A percentile compares a stretch with the other conserved stretches of the same genome.
These are phyloP conservation scores for Neoitamus cyanurus DNA, from an alignment of 2,888 invertebrate species.

Conservation along the genomic window DNA sequence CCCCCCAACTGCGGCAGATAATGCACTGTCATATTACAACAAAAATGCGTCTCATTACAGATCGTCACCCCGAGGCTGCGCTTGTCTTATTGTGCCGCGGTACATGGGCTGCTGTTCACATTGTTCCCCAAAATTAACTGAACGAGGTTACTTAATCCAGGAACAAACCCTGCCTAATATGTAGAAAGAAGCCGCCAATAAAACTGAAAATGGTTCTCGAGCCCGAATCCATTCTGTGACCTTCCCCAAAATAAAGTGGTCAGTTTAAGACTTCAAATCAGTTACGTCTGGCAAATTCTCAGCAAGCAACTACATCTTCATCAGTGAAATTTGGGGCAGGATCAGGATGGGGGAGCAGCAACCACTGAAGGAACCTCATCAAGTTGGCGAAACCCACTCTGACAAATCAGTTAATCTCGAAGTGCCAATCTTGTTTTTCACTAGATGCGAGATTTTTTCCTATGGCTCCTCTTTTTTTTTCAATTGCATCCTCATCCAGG, in stretches of 20 bases:
- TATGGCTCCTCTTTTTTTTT: background rate
- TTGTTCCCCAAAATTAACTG: background rate
- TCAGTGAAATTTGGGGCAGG: background rate
- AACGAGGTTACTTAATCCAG: background rate
- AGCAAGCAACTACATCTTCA: background rate
- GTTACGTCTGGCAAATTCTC: background rate
- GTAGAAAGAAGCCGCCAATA: background rate
- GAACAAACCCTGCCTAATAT: background rate
- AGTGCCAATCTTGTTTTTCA: conserved; percentile 23
- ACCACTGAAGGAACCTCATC: background rate
- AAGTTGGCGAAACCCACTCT: background rate
- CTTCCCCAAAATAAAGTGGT: background rate
- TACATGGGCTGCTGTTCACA: too few species aligned
- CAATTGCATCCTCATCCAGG: background rate
- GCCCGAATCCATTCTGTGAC: background rate
- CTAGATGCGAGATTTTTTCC: background rate
- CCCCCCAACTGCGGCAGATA: too few species aligned
- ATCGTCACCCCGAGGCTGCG: too few species aligned
- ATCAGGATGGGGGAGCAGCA: background rate
- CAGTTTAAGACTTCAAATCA: background rate
- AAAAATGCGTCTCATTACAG: too few species aligned
- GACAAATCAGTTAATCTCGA: conserved; percentile 35
- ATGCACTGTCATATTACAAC: too few species aligned
- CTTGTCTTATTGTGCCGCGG: too few species aligned
- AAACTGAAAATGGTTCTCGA: background rate